Evolutionary conservation across 2,113 vertebrate genomes (phyloP), one percentile per base, ranked within the genome.

Genomic region (Cyanoramphus novaezelandiae): DNA sequence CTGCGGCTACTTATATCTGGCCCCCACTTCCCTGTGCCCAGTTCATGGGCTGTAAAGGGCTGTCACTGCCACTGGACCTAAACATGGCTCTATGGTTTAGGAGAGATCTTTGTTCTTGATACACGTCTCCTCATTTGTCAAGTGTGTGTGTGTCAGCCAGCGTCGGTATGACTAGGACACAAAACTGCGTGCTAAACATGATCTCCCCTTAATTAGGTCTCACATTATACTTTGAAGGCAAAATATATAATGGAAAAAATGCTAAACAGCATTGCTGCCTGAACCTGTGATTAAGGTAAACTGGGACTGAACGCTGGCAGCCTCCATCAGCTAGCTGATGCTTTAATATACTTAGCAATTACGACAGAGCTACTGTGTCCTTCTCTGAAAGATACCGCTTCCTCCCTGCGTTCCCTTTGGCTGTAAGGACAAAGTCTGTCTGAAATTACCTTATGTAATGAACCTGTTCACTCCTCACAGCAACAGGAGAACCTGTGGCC

Each of bases 401-500:
- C 60, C 31, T 69, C 84, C 41, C n/a, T 43, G 37, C 39, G 16
- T 41, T 71, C n/a, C 23, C 72, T 33, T 44, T 57, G 41, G 11
- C 11, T 17, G 17, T 46, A 37, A 31, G 18, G 46, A 80, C 35
- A 50, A 75, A 53, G 25, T 23, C 33, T 70, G 59, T 33, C 50
- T 0, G 0, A 81, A 84, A 70, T 39, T 25, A 90, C 52, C 35
- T 2, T 2, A 21, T 0, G 0, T 69, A 63, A n/a, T 7, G 17
- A 84, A 90, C 31, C 33, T 43, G 24, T 28, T 71, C 53, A 59
- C 44, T 79, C 67, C 35, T 76, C 52, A 19, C 6, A 71, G 37
- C 62, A 64, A 28, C 1, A 64, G 13, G 49, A 10, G 7, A 84
- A 62, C 27, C 68, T 50, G 59, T 69, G 68, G 50, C 27, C 59